Base-by-base conservation (phyloP, 2,888 invertebrate species). In the Aphidoletes aphidimyza region DNA sequence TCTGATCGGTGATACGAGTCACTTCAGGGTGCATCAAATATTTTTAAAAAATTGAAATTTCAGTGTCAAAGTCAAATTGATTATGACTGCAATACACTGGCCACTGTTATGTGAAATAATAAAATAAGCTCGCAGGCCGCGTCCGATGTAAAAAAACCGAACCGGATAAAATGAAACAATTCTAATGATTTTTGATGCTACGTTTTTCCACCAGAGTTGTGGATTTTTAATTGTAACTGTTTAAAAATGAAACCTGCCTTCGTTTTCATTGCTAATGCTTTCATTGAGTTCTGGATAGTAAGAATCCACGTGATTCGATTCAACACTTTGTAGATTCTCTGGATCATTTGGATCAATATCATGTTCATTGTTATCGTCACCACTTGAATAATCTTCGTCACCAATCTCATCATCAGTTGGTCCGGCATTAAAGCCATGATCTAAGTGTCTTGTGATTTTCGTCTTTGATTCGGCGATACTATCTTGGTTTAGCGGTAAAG, bases 261-360 rank as follows among this genome's bases (percentile, higher is more conserved):
- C 34, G 26, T 84, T 54, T 8, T 84, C 26, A 83, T 89, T 89
- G 85, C 88, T 87, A 83, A 89, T 88, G 84, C 89, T 91, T 89
- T 92, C 91, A 86, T 90, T 88, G 84, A 89, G 91, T 89, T 92
- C 91, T 86, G 90, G 90, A 87, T 92, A 92, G 87, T 93, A 92
- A 83, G 93, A 92, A 88, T 92, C 92, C 78, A 94, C 92, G 87
- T 93, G 93, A 88, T 94, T 94, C 81, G 94, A 94, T 88, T 94
- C 94, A 6, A 93, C 94, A 86, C 93, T 94, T 88, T 94, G 93
- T 87, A 94, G 89, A 78, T 91, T 91, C 87, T 93, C 93, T 81
- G 90, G 90, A 83, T 88, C 88, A 42, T 89, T 89, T 0, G 87
- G 87, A 37, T 90, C 89, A 5, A 87, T 87, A 8, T 88, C 88